phyloP scores from a whole-genome alignment of 2,888 invertebrate species.

The Plagiodera versicolora region DNA sequence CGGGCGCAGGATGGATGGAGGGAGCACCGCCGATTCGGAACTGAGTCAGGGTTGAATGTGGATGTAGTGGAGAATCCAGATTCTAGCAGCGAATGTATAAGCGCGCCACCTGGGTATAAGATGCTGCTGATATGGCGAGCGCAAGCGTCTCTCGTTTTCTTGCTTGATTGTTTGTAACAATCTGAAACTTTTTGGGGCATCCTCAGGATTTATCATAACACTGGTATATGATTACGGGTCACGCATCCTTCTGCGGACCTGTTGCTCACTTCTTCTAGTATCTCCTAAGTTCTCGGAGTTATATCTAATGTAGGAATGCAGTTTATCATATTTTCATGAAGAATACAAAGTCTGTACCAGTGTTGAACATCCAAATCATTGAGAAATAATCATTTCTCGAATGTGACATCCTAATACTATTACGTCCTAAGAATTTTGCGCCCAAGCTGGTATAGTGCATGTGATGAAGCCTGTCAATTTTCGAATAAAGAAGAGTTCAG shows the following conservation, averaged over 20 bases:
- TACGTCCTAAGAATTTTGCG: too few species aligned
- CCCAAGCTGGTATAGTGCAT: too few species aligned
- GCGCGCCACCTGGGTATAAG: constrained; percentile 54
- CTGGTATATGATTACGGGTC: not conserved
- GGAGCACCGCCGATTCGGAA: constrained; percentile 38
- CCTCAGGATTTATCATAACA: constrained; percentile 21
- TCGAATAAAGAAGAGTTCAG: too few species aligned
- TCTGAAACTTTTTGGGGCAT: constrained; percentile 32
- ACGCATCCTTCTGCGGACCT: not conserved
- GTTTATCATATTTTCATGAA: too few species aligned
- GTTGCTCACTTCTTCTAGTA: not conserved
- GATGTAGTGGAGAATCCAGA: constrained; percentile 48
- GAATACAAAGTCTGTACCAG: too few species aligned
- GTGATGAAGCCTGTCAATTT: too few species aligned
- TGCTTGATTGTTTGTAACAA: constrained; percentile 36
- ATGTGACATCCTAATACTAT: too few species aligned
- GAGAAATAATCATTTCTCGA: too few species aligned
- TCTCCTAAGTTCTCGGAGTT: too few species aligned
- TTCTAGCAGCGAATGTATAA: constrained; percentile 47
- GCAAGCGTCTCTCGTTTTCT: constrained; percentile 39
- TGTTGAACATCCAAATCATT: too few species aligned
- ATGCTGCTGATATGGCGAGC: constrained; percentile 43
- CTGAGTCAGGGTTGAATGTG: constrained; percentile 47
- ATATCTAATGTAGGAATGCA: too few species aligned
- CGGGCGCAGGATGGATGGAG: constrained; percentile 32